Conservation (phyloP, 64 coral and sea anemone genomes). For the Stichodactyla helianthus region DNA sequence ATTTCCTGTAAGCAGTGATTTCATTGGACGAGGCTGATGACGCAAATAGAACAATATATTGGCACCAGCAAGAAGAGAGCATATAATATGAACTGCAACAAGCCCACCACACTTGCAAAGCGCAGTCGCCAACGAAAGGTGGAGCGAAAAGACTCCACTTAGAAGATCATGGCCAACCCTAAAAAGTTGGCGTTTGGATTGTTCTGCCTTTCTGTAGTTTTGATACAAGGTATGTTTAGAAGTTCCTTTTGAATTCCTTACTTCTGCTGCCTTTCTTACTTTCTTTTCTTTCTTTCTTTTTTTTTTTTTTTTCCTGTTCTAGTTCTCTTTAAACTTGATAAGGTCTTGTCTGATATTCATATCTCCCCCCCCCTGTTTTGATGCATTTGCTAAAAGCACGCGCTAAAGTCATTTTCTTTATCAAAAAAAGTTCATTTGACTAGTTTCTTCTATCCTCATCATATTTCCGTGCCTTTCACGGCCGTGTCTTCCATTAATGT, state of each 20-base stretch:
- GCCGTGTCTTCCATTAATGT: too few relatives aligned
- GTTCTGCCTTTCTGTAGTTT: background rate
- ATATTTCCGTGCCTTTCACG: too few relatives aligned
- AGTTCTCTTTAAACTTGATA: too few relatives aligned
- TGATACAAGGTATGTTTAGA: slow-evolving; percentile 18
- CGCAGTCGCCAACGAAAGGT: background rate
- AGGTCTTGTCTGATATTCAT: too few relatives aligned
- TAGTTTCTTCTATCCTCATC: too few relatives aligned
- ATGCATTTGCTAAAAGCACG: too few relatives aligned
- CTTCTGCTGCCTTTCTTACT: background rate
- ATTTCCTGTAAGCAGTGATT: slow-evolving; percentile 10
- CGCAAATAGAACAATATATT: slow-evolving; percentile 16
- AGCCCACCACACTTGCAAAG: background rate
- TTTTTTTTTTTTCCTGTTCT: too few relatives aligned
- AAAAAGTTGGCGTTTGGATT: background rate
- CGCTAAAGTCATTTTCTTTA: too few relatives aligned
- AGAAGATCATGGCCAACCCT: slow-evolving; percentile 1
- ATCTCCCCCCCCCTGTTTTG: too few relatives aligned
- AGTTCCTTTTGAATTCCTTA: background rate
- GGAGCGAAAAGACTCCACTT: background rate
- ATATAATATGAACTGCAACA: slow-evolving; percentile 25
- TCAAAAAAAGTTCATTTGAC: too few relatives aligned
- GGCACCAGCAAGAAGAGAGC: background rate
- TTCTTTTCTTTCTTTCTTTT: background rate
- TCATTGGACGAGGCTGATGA: slow-evolving; percentile 13